Evolutionary conservation across 1,140 invertebrate species (phyloP).

Genomic region (Belonocnema kinseyi): DNA sequence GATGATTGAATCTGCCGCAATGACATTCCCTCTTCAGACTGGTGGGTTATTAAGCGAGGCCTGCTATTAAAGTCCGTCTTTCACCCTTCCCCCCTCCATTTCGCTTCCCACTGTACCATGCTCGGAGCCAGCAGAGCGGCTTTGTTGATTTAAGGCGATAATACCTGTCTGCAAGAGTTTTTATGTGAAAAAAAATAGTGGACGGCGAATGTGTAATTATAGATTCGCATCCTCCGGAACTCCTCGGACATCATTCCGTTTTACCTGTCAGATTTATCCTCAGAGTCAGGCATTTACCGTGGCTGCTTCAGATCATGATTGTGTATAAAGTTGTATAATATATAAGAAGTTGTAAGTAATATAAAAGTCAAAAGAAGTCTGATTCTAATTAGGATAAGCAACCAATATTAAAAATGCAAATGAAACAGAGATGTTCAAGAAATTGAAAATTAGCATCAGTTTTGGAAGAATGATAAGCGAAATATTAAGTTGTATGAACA

Average conservation of each 20-base stretch:
- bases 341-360: conserved; percentile 21
- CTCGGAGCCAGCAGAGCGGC: conserved; percentile 59
- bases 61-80: conserved; percentile 69
- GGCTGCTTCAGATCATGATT: conserved; percentile 25
- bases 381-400: conserved; percentile 25
- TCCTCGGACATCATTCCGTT: conserved; percentile 54
- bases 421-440: conserved; percentile 25
- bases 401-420: conserved; percentile 28
- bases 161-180: conserved; percentile 68
- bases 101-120: conserved; percentile 38
- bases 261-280: conserved; percentile 56
- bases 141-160: conserved; percentile 74
- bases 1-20: conserved; percentile 69
- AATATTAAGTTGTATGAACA: conserved; percentile 24
- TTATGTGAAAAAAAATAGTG: conserved; percentile 60
- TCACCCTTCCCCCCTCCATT: conserved; percentile 35
- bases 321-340: conserved; percentile 30
- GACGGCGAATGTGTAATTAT: conserved; percentile 69
- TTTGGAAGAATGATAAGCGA: conserved; percentile 1
- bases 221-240: conserved; percentile 69
- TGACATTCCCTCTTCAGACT: conserved; percentile 71
- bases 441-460: conserved; percentile 22
- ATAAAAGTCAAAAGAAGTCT: conserved; percentile 27
- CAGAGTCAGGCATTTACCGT: conserved; percentile 40
- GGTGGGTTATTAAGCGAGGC: conserved; percentile 70